Percentiles rank a stretch among this genome's conserved stretches.
Conservation (phyloP, 1,140 invertebrate species). For the Drosophila kurseongensis region DNA sequence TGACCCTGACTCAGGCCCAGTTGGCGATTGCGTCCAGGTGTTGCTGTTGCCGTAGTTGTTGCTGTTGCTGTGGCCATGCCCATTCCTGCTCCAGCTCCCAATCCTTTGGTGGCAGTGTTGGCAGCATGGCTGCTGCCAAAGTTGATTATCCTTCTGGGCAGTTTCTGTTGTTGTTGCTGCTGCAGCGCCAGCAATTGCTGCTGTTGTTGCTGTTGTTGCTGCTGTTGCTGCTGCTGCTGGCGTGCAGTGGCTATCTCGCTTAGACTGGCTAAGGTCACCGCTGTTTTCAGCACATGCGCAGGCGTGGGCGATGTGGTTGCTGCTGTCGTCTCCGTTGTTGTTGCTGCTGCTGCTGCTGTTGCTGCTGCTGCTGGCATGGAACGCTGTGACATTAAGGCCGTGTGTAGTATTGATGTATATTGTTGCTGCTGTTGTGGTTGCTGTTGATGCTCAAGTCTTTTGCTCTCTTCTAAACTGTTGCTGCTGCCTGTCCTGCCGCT, state of each 20-base stretch:
- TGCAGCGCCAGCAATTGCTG: constrained; percentile 51
- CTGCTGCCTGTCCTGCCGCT: constrained; percentile 62
- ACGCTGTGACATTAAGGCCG: constrained; percentile 81
- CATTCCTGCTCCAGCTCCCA: constrained; percentile 23
- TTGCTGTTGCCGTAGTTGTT: constrained; percentile 1
- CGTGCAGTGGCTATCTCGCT: constrained; percentile 77
- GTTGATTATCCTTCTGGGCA: constrained; percentile 68
- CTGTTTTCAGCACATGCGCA: constrained; percentile 78
- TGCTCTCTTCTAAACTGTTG: constrained; percentile 70
- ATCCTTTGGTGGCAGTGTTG: constrained; percentile 37
- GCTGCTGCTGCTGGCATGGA: constrained; percentile 34
- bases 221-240: constrained; percentile 60
- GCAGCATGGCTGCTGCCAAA: constrained; percentile 47
- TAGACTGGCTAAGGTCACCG: constrained; percentile 76
- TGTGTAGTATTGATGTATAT: constrained; percentile 82
- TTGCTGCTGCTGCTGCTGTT: constrained; percentile 25
- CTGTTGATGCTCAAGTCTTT: constrained; percentile 72
- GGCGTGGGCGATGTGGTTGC: constrained; percentile 63
- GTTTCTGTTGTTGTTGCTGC: constrained; percentile 59
- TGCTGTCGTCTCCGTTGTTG: constrained; percentile 21
- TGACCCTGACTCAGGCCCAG: constrained; percentile 17
- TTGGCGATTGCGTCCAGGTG: constrained; percentile 19
- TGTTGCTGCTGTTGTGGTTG: constrained; percentile 57
- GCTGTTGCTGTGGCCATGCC: constrained; percentile 27
- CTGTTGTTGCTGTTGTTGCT: constrained; percentile 57